Base-by-base conservation (phyloP, 2,888 invertebrate species). In the Mesodorylaimus sp. region DNA sequence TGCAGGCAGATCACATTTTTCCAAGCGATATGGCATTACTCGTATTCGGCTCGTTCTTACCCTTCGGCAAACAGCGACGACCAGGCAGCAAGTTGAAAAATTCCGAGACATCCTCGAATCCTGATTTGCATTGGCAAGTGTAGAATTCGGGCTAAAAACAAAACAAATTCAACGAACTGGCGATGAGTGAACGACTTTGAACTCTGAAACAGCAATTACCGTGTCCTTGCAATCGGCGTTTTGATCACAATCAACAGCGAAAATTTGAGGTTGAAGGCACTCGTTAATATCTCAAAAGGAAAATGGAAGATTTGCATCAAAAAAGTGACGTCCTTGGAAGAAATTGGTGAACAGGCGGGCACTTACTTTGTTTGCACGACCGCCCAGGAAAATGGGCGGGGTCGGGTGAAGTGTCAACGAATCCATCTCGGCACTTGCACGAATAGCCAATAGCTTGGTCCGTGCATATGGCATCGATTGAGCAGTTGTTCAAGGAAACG, bases 141-240 rank as follows among this genome's bases (percentile, higher is more conserved):
- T 37, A 38, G 3, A 25, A 10, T 5, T 21, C 24, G 21, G 44
- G 44, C n/a, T n/a, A n/a, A n/a, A n/a, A n/a, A n/a, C n/a, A n/a
- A n/a, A n/a, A n/a, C n/a, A n/a, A n/a, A n/a, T n/a, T n/a, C n/a
- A n/a, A n/a, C n/a, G n/a, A n/a, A n/a, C n/a, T n/a, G n/a, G n/a
- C n/a, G n/a, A n/a, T n/a, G n/a, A n/a, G n/a, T n/a, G n/a, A n/a
- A n/a, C n/a, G n/a, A n/a, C n/a, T n/a, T n/a, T n/a, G n/a, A n/a
- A n/a, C n/a, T n/a, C n/a, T n/a, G n/a, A n/a, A n/a, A n/a, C n/a
- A n/a, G n/a, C n/a, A n/a, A n/a, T n/a, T n/a, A n/a, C n/a, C 3
- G 60, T 63, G 53, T 65, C 65, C 3, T 61, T 57, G 52, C 65
- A 65, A 13, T 59, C 57, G 10, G 63, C 63, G 39, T 63, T 60